phyloP scores from a whole-genome alignment of 2,113 vertebrate genomes.

The Jaculus jaculus region DNA sequence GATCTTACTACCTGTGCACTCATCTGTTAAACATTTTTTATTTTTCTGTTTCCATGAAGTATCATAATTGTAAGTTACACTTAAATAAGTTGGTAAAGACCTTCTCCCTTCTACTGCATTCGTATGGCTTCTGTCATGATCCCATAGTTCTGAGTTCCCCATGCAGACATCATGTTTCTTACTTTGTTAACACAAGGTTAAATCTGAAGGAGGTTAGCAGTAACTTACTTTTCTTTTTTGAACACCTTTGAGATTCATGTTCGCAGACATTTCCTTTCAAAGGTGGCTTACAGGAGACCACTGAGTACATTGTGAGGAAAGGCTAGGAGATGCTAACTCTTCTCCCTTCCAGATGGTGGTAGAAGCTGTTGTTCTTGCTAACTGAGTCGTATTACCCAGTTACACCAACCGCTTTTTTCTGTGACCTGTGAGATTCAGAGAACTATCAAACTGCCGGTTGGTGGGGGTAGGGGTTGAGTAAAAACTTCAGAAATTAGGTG shows the following conservation, averaged over 20 bases:
- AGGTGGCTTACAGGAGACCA: not conserved
- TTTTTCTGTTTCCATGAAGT: not conserved
- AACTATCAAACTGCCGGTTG: not conserved
- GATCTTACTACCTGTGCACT: not conserved
- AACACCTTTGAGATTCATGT: not conserved
- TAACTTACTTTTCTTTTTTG: not conserved
- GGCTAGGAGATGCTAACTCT: not conserved
- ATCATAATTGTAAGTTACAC: not conserved
- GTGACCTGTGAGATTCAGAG: not conserved
- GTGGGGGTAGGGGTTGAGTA: not conserved
- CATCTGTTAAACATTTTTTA: not conserved
- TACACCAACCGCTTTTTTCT: not conserved
- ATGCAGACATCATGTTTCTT: not conserved
- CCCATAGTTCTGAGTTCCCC: not conserved
- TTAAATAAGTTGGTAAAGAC: not conserved
- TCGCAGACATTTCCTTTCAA: conserved; percentile 16
- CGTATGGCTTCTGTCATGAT: not conserved
- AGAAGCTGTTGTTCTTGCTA: not conserved
- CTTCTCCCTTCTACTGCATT: not conserved
- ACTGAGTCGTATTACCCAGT: not conserved
- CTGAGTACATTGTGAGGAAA: not conserved
- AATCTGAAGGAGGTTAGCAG: not conserved
- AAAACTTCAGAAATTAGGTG: not conserved
- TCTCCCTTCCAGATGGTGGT: not conserved
- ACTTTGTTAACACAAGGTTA: not conserved